Evolutionary conservation across 2,888 invertebrate species (phyloP).

Genomic region (Erpobdella octoculata): DNA sequence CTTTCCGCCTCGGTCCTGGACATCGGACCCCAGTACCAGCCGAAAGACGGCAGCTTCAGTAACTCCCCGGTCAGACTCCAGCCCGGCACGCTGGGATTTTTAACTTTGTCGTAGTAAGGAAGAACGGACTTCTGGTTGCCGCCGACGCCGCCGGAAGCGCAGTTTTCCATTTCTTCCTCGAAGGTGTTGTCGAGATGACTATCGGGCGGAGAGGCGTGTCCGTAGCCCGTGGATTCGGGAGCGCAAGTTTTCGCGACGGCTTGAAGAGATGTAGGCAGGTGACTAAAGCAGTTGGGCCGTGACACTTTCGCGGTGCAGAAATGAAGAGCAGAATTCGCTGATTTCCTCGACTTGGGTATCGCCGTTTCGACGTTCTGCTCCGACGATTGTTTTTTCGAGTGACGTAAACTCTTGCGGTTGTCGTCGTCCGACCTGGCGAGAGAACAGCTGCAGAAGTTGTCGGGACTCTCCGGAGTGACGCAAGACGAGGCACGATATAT

Average conservation of each 20-base stretch:
- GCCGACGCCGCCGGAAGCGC: background rate
- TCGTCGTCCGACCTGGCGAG: too few species aligned
- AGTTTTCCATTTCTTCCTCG: background rate
- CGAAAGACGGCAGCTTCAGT: conserved; percentile 51
- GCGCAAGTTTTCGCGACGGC: background rate
- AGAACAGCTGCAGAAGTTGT: background rate
- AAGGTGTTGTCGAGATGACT: background rate
- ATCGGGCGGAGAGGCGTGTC: conserved; percentile 25
- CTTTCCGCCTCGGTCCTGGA: conserved; percentile 79
- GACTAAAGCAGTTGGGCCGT: background rate
- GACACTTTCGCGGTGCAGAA: background rate
- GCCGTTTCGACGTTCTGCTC: background rate
- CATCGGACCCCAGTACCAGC: conserved; percentile 41
- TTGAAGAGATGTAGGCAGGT: background rate
- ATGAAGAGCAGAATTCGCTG: background rate
- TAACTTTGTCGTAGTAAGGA: conserved; percentile 14
- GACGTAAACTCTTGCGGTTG: too few species aligned
- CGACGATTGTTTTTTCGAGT: background rate
- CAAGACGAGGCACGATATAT: conserved; percentile 13
- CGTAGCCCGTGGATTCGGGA: conserved; percentile 15
- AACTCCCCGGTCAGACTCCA: conserved; percentile 54
- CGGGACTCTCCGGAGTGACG: background rate
- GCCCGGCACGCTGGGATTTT: background rate
- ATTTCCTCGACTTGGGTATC: background rate
- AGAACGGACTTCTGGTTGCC: background rate